Conservation (phyloP, 2,888 invertebrate species). For the Teleiodes luculella region DNA sequence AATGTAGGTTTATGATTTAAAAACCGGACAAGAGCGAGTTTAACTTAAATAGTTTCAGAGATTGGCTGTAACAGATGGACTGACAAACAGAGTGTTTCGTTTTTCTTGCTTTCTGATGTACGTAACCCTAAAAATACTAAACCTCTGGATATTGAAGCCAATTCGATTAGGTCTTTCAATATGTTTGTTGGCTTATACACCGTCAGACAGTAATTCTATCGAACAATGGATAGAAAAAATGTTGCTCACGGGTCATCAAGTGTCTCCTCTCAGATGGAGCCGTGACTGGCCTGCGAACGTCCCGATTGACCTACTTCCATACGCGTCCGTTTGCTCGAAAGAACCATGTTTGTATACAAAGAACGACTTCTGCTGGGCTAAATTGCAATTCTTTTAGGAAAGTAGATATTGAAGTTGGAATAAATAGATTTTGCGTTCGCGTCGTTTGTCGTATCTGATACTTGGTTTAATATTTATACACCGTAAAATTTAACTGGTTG, state of each 20-base stretch:
- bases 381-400: constrained; percentile 5
- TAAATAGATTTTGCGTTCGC: neutral
- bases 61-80: too few relatives aligned
- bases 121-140: too few relatives aligned
- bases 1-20: too few relatives aligned
- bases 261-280: neutral
- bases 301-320: neutral
- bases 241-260: constrained; percentile 1
- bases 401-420: constrained; percentile 23
- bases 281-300: neutral
- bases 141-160: too few relatives aligned
- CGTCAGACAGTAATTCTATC: neutral
- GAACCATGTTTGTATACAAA: constrained; percentile 3
- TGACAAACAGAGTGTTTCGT: too few relatives aligned
- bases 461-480: too few relatives aligned
- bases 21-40: too few relatives aligned
- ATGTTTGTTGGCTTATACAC: neutral
- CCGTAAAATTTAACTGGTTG: too few relatives aligned
- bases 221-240: neutral
- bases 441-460: neutral
- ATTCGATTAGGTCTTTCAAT: too few relatives aligned
- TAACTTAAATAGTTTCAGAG: too few relatives aligned
- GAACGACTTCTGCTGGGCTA: neutral
- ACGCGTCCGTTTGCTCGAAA: constrained; percentile 5
- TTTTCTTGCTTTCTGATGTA: too few relatives aligned